Evolutionary conservation across 2,113 vertebrate genomes (phyloP).

Genomic region (Prionailurus viverrinus): DNA sequence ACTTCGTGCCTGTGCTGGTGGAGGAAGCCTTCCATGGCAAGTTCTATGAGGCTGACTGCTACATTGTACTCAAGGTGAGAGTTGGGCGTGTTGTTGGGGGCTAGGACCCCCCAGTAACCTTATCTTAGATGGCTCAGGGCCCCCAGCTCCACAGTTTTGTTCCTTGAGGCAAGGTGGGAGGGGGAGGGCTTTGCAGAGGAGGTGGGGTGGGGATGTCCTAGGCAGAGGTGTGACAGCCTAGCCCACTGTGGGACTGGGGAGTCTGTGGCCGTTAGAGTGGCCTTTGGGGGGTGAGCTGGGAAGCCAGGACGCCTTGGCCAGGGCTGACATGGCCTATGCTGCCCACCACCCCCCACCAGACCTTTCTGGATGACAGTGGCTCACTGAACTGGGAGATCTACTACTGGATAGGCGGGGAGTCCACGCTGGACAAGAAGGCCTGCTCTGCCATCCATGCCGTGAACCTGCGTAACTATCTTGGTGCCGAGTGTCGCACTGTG

Average conservation of each 20-base stretch:
- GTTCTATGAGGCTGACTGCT: slow-evolving; percentile 99
- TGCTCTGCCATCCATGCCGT: slow-evolving; percentile 97
- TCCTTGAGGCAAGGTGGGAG: not conserved
- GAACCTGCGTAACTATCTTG: slow-evolving; percentile 97
- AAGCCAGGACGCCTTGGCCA: no score
- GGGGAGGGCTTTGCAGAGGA: not conserved
- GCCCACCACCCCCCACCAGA: slow-evolving; percentile 84
- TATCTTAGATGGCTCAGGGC: not conserved
- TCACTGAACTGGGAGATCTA: slow-evolving; percentile 96
- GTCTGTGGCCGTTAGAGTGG: not conserved
- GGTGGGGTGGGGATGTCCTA: not conserved
- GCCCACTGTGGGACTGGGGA: not conserved
- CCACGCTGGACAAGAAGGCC: slow-evolving; percentile 98
- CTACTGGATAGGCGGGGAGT: slow-evolving; percentile 98
- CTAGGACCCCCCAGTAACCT: accelerated
- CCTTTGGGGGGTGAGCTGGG: not conserved
- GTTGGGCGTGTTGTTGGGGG: accelerated
- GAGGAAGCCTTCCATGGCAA: slow-evolving; percentile 95
- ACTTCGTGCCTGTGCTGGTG: slow-evolving; percentile 93
- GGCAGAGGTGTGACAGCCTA: not conserved
- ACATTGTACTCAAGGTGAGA: slow-evolving; percentile 96
- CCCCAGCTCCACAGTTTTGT: accelerated
- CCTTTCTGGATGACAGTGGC: slow-evolving; percentile 94
- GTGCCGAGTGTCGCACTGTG: slow-evolving; percentile 94
- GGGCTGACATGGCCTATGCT: not conserved